Percentiles rank a stretch among this genome's conserved stretches.
These are phyloP conservation scores for Stictonetta naevosa DNA, from an alignment of 2,113 vertebrate genomes.

Conservation along the genomic window DNA sequence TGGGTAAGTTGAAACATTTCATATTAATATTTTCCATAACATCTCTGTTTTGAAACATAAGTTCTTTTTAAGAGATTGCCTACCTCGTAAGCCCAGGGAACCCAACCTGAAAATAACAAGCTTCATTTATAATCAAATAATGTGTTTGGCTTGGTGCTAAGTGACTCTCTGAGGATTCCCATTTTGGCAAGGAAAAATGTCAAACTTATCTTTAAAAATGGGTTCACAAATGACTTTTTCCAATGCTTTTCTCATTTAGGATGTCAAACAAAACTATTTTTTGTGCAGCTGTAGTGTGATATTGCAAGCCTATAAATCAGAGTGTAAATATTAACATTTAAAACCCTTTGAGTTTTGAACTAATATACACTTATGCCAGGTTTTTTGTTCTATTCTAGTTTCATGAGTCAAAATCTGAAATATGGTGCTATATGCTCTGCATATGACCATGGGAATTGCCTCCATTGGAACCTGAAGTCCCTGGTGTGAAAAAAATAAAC, in stretches of 20 bases:
- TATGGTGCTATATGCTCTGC: background rate
- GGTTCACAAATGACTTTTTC: background rate
- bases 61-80: background rate
- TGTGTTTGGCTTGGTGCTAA: background rate
- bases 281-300: background rate
- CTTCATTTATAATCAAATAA: background rate
- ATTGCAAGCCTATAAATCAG: background rate
- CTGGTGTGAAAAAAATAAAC: background rate
- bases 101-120: background rate
- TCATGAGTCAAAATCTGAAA: background rate
- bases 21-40: background rate
- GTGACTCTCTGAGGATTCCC: background rate
- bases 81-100: slow-evolving; percentile 4
- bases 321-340: background rate
- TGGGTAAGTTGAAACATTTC: slow-evolving; percentile 53
- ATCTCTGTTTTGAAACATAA: background rate
- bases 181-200: background rate
- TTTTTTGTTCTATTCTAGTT: background rate
- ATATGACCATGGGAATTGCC: background rate
- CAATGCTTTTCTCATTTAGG: background rate
- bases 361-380: background rate
- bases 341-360: background rate
- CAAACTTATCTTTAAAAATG: background rate
- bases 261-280: background rate
- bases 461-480: background rate